phyloP scores from a whole-genome alignment of 2,888 invertebrate species.

The Xestia sexstrigata region DNA sequence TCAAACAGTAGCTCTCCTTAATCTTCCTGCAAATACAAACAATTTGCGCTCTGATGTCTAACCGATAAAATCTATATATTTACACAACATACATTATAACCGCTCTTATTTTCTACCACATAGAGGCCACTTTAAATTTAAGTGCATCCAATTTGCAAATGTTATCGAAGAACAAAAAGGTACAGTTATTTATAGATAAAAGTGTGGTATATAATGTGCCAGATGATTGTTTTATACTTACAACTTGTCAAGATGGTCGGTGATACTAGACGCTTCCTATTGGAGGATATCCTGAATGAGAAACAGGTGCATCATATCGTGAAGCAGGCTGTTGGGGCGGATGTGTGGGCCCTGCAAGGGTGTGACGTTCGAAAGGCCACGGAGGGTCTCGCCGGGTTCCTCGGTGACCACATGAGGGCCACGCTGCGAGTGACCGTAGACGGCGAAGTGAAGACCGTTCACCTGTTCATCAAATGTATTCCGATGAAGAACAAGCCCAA shows the following conservation, averaged over 20 bases:
- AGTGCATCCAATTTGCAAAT: constrained; percentile 28
- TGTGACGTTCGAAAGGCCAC: constrained; percentile 73
- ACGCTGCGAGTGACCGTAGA: constrained; percentile 69
- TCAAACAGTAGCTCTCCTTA: constrained; percentile 45
- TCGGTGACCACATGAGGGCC: constrained; percentile 81
- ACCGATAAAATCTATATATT: constrained; percentile 38
- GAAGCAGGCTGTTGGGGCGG: constrained; percentile 59
- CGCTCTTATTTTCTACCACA: constrained; percentile 19
- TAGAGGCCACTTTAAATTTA: constrained; percentile 23
- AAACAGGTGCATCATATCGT: constrained; percentile 73
- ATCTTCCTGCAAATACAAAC: constrained; percentile 52
- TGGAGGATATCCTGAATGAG: constrained; percentile 72
- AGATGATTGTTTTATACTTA: constrained; percentile 2
- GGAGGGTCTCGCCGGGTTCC: constrained; percentile 80
- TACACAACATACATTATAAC: not conserved
- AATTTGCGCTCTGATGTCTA: constrained; percentile 38
- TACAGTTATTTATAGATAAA: constrained; percentile 44
- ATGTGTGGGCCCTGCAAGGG: constrained; percentile 63
- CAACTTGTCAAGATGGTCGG: constrained; percentile 66
- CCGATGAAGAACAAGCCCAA: constrained; percentile 79
- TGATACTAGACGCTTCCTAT: constrained; percentile 41
- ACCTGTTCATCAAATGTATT: constrained; percentile 81
- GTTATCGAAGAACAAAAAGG: constrained; percentile 51
- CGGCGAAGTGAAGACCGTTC: constrained; percentile 64
- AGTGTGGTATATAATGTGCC: constrained; percentile 42